phyloP scores from a whole-genome alignment of 92 coral and sea anemone genomes.

The Galaxea fascicularis region DNA sequence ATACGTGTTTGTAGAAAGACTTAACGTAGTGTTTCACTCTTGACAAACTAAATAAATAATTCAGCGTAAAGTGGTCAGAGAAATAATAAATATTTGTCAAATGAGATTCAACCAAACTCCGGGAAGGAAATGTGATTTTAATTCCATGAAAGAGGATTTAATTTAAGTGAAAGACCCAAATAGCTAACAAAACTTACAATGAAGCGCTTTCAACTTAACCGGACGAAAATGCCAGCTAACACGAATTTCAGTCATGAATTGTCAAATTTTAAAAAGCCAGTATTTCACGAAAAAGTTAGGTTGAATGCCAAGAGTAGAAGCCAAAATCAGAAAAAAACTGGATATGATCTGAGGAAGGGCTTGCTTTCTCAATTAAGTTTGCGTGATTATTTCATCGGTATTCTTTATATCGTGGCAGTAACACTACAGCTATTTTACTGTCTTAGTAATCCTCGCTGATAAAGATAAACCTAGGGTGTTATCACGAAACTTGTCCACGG shows the following conservation, averaged over 20 bases:
- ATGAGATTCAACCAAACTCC: background rate
- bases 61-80: slow-evolving; percentile 6
- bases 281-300: background rate
- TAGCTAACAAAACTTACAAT: background rate
- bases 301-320: background rate
- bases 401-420: slow-evolving; percentile 2
- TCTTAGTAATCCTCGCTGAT: background rate
- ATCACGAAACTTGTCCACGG: background rate
- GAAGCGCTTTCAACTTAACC: background rate
- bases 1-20: slow-evolving; percentile 20
- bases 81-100: slow-evolving; percentile 18
- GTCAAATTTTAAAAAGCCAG: too few relatives aligned
- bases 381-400: slow-evolving; percentile 21
- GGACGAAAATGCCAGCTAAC: background rate
- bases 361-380: background rate
- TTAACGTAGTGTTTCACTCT: slow-evolving; percentile 34
- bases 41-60: slow-evolving; percentile 51
- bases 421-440: background rate
- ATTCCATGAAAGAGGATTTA: slow-evolving; percentile 7
- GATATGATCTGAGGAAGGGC: background rate
- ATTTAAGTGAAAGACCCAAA: slow-evolving; percentile 4
- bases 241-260: too few relatives aligned
- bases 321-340: background rate
- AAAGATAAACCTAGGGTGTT: background rate
- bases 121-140: background rate